Percentiles rank a stretch among this genome's conserved stretches.
Evolutionary conservation across 2,113 vertebrate species (phyloP).

Genomic region (Poecile atricapillus): DNA sequence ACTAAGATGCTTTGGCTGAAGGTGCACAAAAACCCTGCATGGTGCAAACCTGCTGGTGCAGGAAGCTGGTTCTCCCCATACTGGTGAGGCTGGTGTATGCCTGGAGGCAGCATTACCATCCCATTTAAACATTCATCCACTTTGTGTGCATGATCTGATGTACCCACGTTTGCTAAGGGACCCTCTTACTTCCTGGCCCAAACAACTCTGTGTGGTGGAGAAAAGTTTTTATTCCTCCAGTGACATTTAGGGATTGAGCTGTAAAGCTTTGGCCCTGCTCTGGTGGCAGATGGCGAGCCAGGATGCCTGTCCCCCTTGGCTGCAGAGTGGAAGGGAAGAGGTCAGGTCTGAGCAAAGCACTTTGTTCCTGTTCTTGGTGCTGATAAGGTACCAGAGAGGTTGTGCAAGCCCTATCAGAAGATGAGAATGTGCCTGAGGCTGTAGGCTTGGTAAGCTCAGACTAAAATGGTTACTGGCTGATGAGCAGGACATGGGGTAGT

Average conservation of each 20-base stretch:
- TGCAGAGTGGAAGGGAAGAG: not conserved
- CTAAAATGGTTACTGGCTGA: not conserved
- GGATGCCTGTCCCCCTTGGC: accelerated
- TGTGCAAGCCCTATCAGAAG: conserved; percentile 30
- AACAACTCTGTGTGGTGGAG: not conserved
- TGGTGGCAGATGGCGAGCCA: not conserved
- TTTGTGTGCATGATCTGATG: accelerated
- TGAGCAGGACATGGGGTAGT: not conserved
- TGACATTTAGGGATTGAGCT: not conserved
- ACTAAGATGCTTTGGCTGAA: not conserved
- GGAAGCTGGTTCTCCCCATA: not conserved
- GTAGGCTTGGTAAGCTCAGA: not conserved
- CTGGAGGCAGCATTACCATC: not conserved
- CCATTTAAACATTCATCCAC: not conserved
- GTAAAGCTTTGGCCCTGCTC: not conserved
- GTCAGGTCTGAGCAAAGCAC: conserved; percentile 23
- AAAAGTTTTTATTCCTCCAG: not conserved
- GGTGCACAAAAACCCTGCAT: not conserved
- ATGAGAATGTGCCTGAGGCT: conserved; percentile 27
- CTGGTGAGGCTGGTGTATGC: not conserved
- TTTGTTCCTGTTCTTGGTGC: not conserved
- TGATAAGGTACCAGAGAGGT: conserved; percentile 6
- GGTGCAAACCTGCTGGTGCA: not conserved
- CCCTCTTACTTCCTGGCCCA: not conserved
- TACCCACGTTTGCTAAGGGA: not conserved